A percentile compares a stretch with the other conserved stretches of the same genome.
These are phyloP conservation scores for Trialeurodes vaporariorum DNA, from an alignment of 1,140 invertebrate species.

Conservation along the genomic window DNA sequence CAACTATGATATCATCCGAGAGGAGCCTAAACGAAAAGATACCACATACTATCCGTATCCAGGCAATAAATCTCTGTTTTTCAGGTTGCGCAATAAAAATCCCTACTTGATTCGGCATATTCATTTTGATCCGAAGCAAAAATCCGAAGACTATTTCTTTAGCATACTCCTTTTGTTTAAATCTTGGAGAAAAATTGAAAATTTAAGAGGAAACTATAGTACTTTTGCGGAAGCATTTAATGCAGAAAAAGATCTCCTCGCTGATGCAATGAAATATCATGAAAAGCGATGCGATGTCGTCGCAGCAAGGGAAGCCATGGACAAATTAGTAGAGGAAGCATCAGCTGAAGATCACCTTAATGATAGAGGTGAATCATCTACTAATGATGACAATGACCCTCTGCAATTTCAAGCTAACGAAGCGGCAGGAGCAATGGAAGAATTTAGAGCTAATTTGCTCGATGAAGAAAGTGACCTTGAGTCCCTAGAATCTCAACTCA, in stretches of 20 bases:
- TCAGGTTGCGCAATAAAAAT: too few species aligned
- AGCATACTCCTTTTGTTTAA: too few species aligned
- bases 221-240: conserved; percentile 7
- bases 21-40: too few species aligned
- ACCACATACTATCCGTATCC: too few species aligned
- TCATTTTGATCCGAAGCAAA: too few species aligned
- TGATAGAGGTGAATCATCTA: conserved; percentile 1
- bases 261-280: conserved; percentile 17
- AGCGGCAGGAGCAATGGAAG: conserved; percentile 24
- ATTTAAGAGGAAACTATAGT: neutral
- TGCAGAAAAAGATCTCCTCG: neutral
- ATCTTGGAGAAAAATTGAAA: conserved; percentile 9
- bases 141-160: too few species aligned
- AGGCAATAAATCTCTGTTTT: too few species aligned
- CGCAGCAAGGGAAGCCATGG: conserved; percentile 18
- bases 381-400: conserved; percentile 8
- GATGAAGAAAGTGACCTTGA: conserved; percentile 20
- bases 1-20: neutral
- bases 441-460: conserved; percentile 21
- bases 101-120: too few species aligned
- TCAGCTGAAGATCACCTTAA: conserved; percentile 12
- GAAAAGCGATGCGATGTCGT: conserved; percentile 22
- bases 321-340: conserved; percentile 16
- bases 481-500: conserved; percentile 24
- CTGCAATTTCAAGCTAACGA: conserved; percentile 18